Evolutionary conservation across 2,888 invertebrate species (phyloP), one percentile per base, ranked within the genome.

Genomic region (Oxycera nigricornis): DNA sequence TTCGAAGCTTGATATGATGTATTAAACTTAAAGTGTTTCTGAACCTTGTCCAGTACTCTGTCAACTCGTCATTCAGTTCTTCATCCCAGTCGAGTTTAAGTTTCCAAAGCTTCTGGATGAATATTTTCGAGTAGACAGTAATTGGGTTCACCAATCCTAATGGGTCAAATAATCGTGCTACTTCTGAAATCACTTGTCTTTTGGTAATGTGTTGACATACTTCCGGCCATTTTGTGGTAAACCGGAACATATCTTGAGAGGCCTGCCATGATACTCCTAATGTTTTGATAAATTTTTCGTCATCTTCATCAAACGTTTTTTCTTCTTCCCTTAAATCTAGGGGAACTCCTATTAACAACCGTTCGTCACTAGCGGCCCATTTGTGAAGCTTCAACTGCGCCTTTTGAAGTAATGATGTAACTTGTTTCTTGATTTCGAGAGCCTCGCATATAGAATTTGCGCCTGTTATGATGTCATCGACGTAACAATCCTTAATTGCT

Each of bases 401-500:
- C 20, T 1, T 3, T 17, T n/a, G 20, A n/a, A n/a, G n/a, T n/a
- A n/a, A n/a, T 7, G 77, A 73, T 4, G 72, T 78, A 65, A 11
- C 75, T 46, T 46, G 46, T 11, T 46, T 46, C 46, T 17, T 7
- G 46, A 46, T 3, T 46, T 46, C 46, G 2, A 14, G 3, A 46
- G 46, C 17, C 14, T 46, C 46, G 3, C 6, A 7, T 11, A 46
- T n/a, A 3, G 46, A 46, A 14, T 46, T 46, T 3, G 46, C 68
- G 3, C 78, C 78, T n/a, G 73, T 76, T 73, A 78, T 76, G 2
- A 78, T 72, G 50, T 79, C 77, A 59, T 78, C 78, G 7, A 79
- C 76, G 50, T 79, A 79, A 39, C 76, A 77, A 20, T 78, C 75
- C 1, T 74, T 31, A 24, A 62, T 17, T 11, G 22, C 50, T 31